Conservation (phyloP, 2,888 invertebrate genomes). For the Aphrophora alni region DNA sequence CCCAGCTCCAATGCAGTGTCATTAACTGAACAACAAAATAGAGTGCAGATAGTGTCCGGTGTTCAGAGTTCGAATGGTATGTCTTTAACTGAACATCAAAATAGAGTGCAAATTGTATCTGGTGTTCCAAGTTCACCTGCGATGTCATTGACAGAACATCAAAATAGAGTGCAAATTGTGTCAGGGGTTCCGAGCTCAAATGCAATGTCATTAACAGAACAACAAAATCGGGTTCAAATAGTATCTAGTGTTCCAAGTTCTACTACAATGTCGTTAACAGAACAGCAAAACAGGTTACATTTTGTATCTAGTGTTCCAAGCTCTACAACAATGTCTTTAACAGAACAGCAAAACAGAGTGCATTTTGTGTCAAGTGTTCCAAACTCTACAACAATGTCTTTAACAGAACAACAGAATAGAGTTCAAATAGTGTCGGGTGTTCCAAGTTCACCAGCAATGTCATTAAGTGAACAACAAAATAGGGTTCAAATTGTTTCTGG, state of each 20-base stretch:
- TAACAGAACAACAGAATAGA: slow-evolving; percentile 42
- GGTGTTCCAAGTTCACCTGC: slow-evolving; percentile 41
- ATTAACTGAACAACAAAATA: slow-evolving; percentile 46
- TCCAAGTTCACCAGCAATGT: slow-evolving; percentile 41
- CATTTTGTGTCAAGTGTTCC: slow-evolving; percentile 47
- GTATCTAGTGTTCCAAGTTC: slow-evolving; percentile 43
- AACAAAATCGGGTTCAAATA: slow-evolving; percentile 42
- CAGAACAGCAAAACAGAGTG: slow-evolving; percentile 47
- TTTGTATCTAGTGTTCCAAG: slow-evolving; percentile 46
- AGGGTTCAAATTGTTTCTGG: slow-evolving; percentile 48
- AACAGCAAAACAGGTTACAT: slow-evolving; percentile 43
- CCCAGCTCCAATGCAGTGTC: slow-evolving; percentile 46
- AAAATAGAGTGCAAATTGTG: slow-evolving; percentile 42
- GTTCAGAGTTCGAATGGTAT: slow-evolving; percentile 45
- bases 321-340: slow-evolving; percentile 39
- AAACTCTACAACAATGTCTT: slow-evolving; percentile 24
- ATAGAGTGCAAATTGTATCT: slow-evolving; percentile 39
- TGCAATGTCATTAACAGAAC: slow-evolving; percentile 45
- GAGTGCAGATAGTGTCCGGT: slow-evolving; percentile 47
- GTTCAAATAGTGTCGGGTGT: slow-evolving; percentile 47
- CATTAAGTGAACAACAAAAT: slow-evolving; percentile 46
- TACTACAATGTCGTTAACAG: slow-evolving; percentile 39
- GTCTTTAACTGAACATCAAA: slow-evolving; percentile 47
- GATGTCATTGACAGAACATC: slow-evolving; percentile 32
- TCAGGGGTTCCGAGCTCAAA: slow-evolving; percentile 43